These are phyloP conservation scores for Hymenopus coronatus DNA, from an alignment of 2,888 invertebrate genomes.

Conservation along the genomic window DNA sequence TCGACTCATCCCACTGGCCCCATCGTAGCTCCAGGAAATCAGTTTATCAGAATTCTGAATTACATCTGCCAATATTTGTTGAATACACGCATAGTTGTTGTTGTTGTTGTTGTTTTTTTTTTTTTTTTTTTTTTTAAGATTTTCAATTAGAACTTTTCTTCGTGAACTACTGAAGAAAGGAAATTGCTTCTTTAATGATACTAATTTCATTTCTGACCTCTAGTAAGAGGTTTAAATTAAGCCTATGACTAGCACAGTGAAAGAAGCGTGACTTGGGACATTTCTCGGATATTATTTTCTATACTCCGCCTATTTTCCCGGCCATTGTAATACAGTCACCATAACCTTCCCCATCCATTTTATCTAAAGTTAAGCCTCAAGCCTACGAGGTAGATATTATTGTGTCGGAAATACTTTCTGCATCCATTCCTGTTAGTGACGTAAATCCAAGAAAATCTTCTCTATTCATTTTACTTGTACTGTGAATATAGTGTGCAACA, in stretches of 20 bases:
- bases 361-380: background rate
- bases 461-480: background rate
- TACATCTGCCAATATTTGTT: too few species aligned
- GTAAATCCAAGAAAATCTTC: background rate
- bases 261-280: background rate
- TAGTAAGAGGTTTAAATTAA: background rate
- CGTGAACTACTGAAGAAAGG: too few species aligned
- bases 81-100: too few species aligned
- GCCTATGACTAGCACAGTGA: background rate
- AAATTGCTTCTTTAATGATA: background rate
- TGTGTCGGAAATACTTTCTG: background rate
- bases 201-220: background rate
- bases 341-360: background rate
- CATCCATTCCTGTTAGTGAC: background rate
- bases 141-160: too few species aligned
- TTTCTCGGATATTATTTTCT: background rate
- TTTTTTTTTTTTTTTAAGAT: too few species aligned
- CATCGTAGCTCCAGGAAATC: too few species aligned
- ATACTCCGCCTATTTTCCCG: background rate
- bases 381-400: background rate
- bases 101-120: too few species aligned
- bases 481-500: background rate
- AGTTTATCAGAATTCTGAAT: too few species aligned
- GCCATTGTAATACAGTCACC: background rate
- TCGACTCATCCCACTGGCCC: too few species aligned